Evolutionary conservation across 1,140 invertebrate species (phyloP).

Genomic region (Pseudomyrmex pallidus): DNA sequence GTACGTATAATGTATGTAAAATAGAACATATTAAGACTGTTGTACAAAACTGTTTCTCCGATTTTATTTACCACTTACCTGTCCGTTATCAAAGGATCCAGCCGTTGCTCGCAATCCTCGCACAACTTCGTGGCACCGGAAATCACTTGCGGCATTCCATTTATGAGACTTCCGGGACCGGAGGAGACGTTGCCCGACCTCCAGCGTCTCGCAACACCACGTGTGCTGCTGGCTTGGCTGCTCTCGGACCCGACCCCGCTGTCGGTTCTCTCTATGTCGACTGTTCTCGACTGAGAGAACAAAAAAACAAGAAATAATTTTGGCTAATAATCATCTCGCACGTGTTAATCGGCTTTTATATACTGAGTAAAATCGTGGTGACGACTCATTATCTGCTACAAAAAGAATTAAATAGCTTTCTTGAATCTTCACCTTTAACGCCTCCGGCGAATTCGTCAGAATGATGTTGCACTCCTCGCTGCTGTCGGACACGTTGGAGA

Average conservation of each 20-base stretch:
- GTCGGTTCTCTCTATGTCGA: constrained; percentile 94
- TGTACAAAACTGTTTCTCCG: not conserved
- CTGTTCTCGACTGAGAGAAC: constrained; percentile 79
- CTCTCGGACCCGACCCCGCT: constrained; percentile 97
- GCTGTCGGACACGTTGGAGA: constrained; percentile 87
- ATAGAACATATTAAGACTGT: not conserved
- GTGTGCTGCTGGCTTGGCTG: constrained; percentile 92
- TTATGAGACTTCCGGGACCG: constrained; percentile 77
- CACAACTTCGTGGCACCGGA: constrained; percentile 82
- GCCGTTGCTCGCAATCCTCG: constrained; percentile 83
- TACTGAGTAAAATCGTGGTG: too few species aligned
- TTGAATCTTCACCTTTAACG: constrained; percentile 76
- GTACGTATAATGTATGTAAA: too few species aligned
- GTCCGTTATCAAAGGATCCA: constrained; percentile 82
- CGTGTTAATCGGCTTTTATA: not conserved
- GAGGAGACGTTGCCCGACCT: constrained; percentile 78
- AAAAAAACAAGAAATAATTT: constrained; percentile 63
- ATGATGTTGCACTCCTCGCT: constrained; percentile 86
- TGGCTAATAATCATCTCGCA: not conserved
- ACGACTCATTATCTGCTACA: too few species aligned
- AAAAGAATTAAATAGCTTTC: too few species aligned
- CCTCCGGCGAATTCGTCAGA: constrained; percentile 80
- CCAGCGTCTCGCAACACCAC: constrained; percentile 80
- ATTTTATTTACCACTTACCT: constrained; percentile 71
- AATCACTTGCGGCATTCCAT: constrained; percentile 78